phyloP scores from a whole-genome alignment of 2,797 vertebrate genomes.

The Artibeus jamaicensis region DNA sequence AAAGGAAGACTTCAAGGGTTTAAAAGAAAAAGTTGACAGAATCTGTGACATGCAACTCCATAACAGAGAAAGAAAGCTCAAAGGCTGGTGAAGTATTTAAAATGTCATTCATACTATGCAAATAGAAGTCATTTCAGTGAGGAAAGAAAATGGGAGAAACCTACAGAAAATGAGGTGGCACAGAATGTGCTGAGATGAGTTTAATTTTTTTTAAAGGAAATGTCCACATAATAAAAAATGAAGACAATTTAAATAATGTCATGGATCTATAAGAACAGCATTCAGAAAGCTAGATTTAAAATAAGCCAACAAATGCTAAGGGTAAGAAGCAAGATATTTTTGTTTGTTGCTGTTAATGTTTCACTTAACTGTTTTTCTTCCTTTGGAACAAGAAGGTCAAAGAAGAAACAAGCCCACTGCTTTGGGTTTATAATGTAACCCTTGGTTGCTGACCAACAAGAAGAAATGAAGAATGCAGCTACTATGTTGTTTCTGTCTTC shows the following conservation, averaged over 20 bases:
- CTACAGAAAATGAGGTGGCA: not conserved
- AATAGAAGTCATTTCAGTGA: not conserved
- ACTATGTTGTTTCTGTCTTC: not conserved
- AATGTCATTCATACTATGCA: not conserved
- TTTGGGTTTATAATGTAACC: not conserved
- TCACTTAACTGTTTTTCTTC: not conserved
- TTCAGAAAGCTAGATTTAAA: not conserved
- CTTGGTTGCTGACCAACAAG: not conserved
- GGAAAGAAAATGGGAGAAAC: not conserved
- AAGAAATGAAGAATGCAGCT: not conserved
- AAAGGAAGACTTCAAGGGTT: not conserved
- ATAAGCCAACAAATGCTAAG: not conserved
- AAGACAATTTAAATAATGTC: not conserved
- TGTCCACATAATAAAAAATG: not conserved
- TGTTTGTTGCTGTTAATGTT: not conserved
- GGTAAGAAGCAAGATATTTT: not conserved
- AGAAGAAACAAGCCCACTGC: not conserved
- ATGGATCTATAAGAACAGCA: not conserved
- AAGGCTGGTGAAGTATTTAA: not conserved
- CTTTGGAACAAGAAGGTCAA: not conserved
- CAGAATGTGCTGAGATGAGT: not conserved
- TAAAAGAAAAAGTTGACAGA: constrained; percentile 43
- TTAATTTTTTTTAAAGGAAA: constrained; percentile 6
- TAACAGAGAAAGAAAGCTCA: constrained; percentile 8
- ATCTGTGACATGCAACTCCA: not conserved